phyloP scores from a whole-genome alignment of 2,113 vertebrate species.

The Sakesphorus luctuosus region DNA sequence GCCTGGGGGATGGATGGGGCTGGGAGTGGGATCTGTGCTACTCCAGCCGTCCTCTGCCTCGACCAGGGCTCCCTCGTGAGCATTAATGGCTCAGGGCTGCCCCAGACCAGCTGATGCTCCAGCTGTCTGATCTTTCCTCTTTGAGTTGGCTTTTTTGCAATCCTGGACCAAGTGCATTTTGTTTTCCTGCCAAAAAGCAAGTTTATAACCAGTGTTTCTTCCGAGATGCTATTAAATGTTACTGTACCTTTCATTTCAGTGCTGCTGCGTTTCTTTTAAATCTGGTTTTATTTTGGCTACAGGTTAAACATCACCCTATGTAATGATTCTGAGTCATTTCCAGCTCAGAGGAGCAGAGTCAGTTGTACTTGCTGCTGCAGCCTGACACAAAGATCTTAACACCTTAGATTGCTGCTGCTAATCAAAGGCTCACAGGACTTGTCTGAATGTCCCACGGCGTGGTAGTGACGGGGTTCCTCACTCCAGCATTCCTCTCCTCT shows the following conservation, averaged over 20 bases:
- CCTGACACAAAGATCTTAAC: slow-evolving; percentile 13
- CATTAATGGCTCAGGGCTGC: background rate
- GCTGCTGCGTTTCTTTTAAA: background rate
- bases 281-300: slow-evolving; percentile 2
- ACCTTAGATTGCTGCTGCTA: background rate
- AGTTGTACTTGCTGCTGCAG: background rate
- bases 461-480: slow-evolving; percentile 11
- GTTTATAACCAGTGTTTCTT: slow-evolving; percentile 65
- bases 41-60: rapidly evolving
- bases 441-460: background rate
- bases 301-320: background rate
- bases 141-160: slow-evolving; percentile 47
- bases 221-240: slow-evolving; percentile 73
- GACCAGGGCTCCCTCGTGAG: background rate
- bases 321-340: background rate
- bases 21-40: background rate
- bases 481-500: background rate
- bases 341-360: slow-evolving; percentile 4
- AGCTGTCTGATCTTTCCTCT: background rate
- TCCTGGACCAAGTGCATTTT: slow-evolving; percentile 69
- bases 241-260: background rate
- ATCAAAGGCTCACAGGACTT: background rate
- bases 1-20: background rate
- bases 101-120: slow-evolving; percentile 9
- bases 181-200: slow-evolving; percentile 70